Evolutionary conservation across 2,113 vertebrate species (phyloP), one percentile per base, ranked within the genome.

Genomic region (Pogona vitticeps): DNA sequence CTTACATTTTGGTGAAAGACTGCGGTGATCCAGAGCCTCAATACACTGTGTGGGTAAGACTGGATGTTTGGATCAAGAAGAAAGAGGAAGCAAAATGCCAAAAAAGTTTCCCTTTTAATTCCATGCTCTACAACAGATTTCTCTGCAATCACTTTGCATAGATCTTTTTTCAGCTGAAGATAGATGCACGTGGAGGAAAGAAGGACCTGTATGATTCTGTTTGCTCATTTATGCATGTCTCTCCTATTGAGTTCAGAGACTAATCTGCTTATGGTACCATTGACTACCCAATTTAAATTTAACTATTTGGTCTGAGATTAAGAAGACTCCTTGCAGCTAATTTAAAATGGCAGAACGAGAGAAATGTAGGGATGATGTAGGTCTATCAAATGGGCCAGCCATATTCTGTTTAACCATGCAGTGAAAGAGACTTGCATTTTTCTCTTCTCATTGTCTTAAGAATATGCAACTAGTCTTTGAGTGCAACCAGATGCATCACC

Each of bases 1-100:
- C 99, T 58, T 99, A 99, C 71, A 96, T 99, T 93, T 97, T 99
- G 96, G 98, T 98, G 94, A 98, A 98, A 96, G 99, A 99, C 86
- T 99, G 99, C 91, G 96, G 96, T 93, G 95, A 96, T 87, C 84
- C 95, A 76, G 97, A 97, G 85, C 99, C 99, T 59, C 97, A 93
- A 90, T 99, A 98, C 93, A 99, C 98, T 26, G 97, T 99, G 85
- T 99, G 98, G 99, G 99, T 99, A 97, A 96, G 98, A 95, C 38
- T 83, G 28, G 77, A 52, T 86, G 65, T 26, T 58, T 87, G 58
- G 0, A n/a, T 76, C 31, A 36, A 56, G 31, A 38, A 5, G 40
- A 70, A 82, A 14, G n/a, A 81, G 13, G 38, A 21, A 76, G 59
- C 15, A 87, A 31, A 3, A 52, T 31, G 17, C n/a, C 46, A 65